Evolutionary conservation across 2,888 invertebrate genomes (phyloP).

Genomic region (Rapana venosa): DNA sequence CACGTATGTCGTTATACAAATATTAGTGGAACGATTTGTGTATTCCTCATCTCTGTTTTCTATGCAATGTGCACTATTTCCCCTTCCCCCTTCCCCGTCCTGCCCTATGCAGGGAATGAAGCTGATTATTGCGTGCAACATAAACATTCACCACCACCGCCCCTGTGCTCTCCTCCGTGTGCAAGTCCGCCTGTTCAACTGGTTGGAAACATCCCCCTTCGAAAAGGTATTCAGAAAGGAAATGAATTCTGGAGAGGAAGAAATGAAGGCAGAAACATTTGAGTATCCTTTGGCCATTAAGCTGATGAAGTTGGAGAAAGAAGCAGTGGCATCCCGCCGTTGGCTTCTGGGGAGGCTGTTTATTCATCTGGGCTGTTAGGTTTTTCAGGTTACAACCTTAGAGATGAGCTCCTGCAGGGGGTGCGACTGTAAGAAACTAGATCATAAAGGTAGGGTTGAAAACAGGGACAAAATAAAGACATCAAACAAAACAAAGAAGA

Average conservation of each 20-base stretch:
- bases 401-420: too few relatives aligned
- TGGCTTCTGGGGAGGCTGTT: background rate
- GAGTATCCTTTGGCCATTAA: background rate
- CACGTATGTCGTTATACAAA: too few relatives aligned
- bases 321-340: background rate
- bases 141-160: background rate
- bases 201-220: background rate
- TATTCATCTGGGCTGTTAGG: background rate
- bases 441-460: too few relatives aligned
- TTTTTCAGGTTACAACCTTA: background rate
- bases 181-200: background rate
- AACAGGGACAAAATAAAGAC: too few relatives aligned
- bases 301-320: background rate
- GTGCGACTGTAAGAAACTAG: too few relatives aligned
- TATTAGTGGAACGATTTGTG: too few relatives aligned
- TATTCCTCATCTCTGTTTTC: too few relatives aligned
- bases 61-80: too few relatives aligned
- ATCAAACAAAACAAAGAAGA: too few relatives aligned
- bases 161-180: background rate
- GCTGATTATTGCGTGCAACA: constrained; percentile 4
- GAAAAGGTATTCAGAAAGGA: background rate
- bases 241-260: background rate
- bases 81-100: too few relatives aligned
- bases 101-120: background rate
- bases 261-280: background rate